Conservation (phyloP, 1,140 invertebrate genomes). For the Drosophila nasuta region DNA sequence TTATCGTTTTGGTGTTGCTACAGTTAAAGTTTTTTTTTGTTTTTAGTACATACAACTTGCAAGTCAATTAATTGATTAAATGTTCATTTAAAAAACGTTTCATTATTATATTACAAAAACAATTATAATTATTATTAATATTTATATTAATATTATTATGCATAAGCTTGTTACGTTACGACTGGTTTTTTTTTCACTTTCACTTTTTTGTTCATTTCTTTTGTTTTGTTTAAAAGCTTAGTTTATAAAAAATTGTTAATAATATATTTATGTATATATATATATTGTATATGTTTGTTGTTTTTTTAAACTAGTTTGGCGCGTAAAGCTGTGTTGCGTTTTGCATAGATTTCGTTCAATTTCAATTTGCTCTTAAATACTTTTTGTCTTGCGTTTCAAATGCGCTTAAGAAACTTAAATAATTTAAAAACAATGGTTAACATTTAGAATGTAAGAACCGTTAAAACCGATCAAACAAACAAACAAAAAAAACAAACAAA, state of each 20-base stretch:
- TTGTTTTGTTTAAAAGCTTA: constrained; percentile 46
- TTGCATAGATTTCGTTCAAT: constrained; percentile 64
- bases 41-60: constrained; percentile 77
- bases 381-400: constrained; percentile 75
- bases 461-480: constrained; percentile 49
- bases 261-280: constrained; percentile 28
- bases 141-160: constrained; percentile 57
- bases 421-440: constrained; percentile 76
- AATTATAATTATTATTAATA: constrained; percentile 60
- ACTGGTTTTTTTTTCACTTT: constrained; percentile 31
- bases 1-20: constrained; percentile 74
- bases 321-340: constrained; percentile 81
- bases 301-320: constrained; percentile 82
- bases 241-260: constrained; percentile 42
- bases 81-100: constrained; percentile 49
- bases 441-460: constrained; percentile 71
- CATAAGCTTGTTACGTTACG: constrained; percentile 60
- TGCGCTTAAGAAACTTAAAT: constrained; percentile 74
- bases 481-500: constrained; percentile 2
- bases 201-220: constrained; percentile 12
- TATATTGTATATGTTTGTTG: constrained; percentile 50
- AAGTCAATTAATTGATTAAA: constrained; percentile 64
- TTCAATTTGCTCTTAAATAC: constrained; percentile 75
- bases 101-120: constrained; percentile 78
- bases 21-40: constrained; percentile 51